Conservation (phyloP, 2,888 invertebrate species). For the Halictus ligatus region DNA sequence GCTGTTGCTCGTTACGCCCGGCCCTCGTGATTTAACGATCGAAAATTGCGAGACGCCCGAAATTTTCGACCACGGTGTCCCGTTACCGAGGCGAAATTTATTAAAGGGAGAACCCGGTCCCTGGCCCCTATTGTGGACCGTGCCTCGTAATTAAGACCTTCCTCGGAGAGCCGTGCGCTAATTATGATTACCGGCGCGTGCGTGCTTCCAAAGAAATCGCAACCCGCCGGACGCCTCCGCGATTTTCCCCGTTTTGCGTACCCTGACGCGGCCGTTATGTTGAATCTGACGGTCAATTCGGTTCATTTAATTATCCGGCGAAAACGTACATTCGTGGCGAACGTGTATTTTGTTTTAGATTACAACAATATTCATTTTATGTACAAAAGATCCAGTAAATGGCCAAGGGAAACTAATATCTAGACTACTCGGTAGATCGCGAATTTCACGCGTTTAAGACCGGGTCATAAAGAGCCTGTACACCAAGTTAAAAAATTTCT, state of each 20-base stretch:
- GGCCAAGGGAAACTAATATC: too few species aligned
- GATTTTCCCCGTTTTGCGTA: background rate
- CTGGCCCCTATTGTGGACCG: constrained; percentile 63
- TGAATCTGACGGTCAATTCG: too few species aligned
- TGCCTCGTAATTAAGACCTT: constrained; percentile 75
- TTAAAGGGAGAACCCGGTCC: constrained; percentile 43
- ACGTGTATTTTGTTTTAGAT: too few species aligned
- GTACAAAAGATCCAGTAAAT: too few species aligned
- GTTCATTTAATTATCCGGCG: too few species aligned
- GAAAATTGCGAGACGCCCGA: constrained; percentile 63
- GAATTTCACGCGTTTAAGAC: too few species aligned
- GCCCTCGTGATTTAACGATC: constrained; percentile 59
- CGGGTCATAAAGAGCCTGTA: too few species aligned
- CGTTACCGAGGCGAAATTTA: constrained; percentile 69
- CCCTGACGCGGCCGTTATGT: background rate
- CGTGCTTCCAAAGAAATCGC: constrained; percentile 32
- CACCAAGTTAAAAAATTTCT: too few species aligned
- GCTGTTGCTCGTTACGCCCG: constrained; percentile 55
- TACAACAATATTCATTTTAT: too few species aligned
- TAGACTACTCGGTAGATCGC: too few species aligned
- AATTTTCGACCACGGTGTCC: constrained; percentile 60
- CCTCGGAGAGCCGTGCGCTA: constrained; percentile 65
- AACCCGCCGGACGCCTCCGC: background rate
- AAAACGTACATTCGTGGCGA: too few species aligned
- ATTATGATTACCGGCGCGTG: constrained; percentile 71